Base-by-base conservation (phyloP, 2,113 vertebrate species). In the Phoenicopterus ruber region DNA sequence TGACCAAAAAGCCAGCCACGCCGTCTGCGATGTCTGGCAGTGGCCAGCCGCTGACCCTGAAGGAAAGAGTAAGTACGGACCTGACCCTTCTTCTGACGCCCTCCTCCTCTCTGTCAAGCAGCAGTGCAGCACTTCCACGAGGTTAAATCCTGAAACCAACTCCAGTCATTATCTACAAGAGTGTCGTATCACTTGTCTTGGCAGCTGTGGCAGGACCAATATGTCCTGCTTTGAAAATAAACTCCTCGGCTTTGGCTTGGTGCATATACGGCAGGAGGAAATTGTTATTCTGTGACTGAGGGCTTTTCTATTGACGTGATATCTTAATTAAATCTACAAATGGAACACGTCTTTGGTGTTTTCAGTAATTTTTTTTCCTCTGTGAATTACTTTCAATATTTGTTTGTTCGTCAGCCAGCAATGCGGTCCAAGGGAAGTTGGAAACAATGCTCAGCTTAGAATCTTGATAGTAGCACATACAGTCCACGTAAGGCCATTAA, bases 181-280 rank as follows among this genome's bases (percentile, higher is more conserved):
- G 81, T 86, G 88, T 96, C 91, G 19, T 88, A 89, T 95, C 96
- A 85, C 90, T 97, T 96, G 86, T 91, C 77, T 81, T 90, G 89
- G 83, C 77, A 93, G 38, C 95, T 97, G 87, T 91, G 84, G 77
- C 93, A 95, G 94, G 82, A 95, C 93, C 92, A 93, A n/a, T 74
- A 65, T 97, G 94, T 97, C 84, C 79, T 94, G 38, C 94, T 97
- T 94, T 93, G 90, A 93, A 97, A 97, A 93, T 66, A 94, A 97
- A 70, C 82, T 93, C 82, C 94, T 88, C 93, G 84, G 82, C 78
- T 97, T 90, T 93, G 95, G 93, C 62, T 96, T 78, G 67, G 86
- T 95, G 81, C 91, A 73, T 72, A 62, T 76, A 78, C 58, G 93
- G 90, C 97, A 93, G 94, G 90, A 95, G 81, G 94, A 97, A 97